A percentile compares a stretch with the other conserved stretches of the same genome.
Evolutionary conservation across 2,113 vertebrate species (phyloP).

Genomic region (Hirundichthys speculiger): DNA sequence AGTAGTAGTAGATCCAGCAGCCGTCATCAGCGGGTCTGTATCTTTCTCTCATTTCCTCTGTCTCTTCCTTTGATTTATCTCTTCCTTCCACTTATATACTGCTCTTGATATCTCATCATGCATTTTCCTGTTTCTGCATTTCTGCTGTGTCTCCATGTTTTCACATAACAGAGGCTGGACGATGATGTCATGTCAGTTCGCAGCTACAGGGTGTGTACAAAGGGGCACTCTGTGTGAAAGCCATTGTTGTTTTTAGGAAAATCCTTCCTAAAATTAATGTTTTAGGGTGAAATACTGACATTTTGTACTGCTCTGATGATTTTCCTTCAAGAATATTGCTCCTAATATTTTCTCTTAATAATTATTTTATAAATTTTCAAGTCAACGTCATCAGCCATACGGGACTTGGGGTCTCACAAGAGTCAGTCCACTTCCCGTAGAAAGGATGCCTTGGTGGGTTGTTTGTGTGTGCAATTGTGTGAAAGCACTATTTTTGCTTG

Average conservation of each 20-base stretch:
- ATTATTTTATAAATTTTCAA: conserved; percentile 77
- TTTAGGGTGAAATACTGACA: neutral
- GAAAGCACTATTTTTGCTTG: neutral
- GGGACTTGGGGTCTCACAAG: conserved; percentile 78
- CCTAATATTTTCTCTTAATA: conserved; percentile 10
- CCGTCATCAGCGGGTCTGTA: conserved; percentile 90
- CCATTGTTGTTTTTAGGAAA: conserved; percentile 12
- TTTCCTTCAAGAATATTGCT: no score
- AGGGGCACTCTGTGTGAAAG: conserved; percentile 31
- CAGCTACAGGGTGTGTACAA: conserved; percentile 84
- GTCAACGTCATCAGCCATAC: conserved; percentile 80
- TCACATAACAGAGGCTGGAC: conserved; percentile 75
- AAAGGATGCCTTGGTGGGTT: conserved; percentile 86
- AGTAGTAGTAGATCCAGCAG: conserved; percentile 79
- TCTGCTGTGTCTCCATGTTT: conserved; percentile 60
- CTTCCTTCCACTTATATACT: conserved; percentile 30
- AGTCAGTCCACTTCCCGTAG: conserved; percentile 82
- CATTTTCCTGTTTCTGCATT: conserved; percentile 43
- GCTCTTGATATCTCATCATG: conserved; percentile 39
- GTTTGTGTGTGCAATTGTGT: conserved; percentile 39
- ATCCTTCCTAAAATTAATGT: neutral
- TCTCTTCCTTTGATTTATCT: conserved; percentile 35
- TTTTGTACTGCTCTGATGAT: neutral
- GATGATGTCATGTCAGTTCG: conserved; percentile 78
- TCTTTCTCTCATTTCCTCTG: conserved; percentile 47